phyloP scores from a whole-genome alignment of 2,797 vertebrate species.

The Microhierax caerulescens region DNA sequence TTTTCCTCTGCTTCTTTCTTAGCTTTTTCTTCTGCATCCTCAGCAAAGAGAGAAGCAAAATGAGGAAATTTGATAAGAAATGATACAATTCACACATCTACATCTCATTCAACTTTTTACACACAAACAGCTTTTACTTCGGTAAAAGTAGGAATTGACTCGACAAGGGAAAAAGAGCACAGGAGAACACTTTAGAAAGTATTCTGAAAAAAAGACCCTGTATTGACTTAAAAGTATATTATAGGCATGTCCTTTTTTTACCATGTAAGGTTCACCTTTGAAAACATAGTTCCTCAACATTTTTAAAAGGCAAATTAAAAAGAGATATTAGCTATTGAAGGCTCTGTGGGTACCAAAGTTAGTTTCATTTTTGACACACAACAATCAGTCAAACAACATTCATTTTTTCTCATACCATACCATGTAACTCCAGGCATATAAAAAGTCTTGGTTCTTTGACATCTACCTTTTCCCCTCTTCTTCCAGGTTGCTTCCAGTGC shows the following conservation, averaged over 20 bases:
- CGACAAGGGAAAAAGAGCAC: background rate
- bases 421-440: background rate
- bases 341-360: background rate
- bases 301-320: background rate
- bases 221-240: background rate
- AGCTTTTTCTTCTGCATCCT: conserved; percentile 85
- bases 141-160: background rate
- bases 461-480: background rate
- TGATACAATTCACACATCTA: background rate
- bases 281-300: background rate
- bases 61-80: background rate
- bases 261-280: background rate
- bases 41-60: conserved; percentile 10
- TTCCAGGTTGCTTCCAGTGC: background rate
- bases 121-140: background rate
- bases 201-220: background rate
- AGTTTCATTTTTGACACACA: background rate
- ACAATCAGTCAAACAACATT: background rate
- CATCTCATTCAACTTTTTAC: background rate
- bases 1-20: conserved; percentile 80
- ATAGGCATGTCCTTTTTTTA: background rate
- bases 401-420: background rate
- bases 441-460: background rate
- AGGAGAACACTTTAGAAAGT: background rate
- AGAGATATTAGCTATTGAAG: background rate